These are phyloP conservation scores for Centropus bengalensis DNA, from an alignment of 2,113 vertebrate genomes.

Conservation along the genomic window DNA sequence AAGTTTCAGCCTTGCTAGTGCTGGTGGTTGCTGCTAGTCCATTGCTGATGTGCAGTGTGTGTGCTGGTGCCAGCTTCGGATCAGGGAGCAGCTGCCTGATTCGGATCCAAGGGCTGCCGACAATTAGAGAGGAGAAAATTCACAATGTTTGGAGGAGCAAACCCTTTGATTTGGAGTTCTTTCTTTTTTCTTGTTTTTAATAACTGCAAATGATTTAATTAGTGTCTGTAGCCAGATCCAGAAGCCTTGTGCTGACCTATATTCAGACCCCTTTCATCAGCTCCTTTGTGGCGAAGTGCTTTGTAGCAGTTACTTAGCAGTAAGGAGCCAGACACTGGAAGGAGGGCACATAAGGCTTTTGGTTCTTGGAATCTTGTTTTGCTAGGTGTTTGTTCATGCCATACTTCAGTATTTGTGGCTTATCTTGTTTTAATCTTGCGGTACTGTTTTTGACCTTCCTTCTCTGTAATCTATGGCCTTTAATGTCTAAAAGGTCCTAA, in stretches of 20 bases:
- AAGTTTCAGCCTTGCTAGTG: neutral
- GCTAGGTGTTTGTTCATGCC: conserved; percentile 29
- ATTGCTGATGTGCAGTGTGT: neutral
- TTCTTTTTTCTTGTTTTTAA: neutral
- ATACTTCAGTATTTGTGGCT: conserved; percentile 21
- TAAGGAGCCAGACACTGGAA: neutral
- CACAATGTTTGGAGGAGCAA: neutral
- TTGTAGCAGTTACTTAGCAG: neutral
- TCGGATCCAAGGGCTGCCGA: neutral
- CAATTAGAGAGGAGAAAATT: conserved; percentile 4
- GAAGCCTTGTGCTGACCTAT: conserved; percentile 32
- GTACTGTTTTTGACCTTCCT: conserved; percentile 1
- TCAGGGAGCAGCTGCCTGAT: neutral
- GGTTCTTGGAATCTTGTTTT: conserved; percentile 45
- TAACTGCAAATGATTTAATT: conserved; percentile 41
- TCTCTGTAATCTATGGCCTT: conserved; percentile 53
- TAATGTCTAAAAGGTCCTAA: conserved; percentile 47
- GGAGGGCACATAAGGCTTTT: neutral
- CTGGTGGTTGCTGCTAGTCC: neutral
- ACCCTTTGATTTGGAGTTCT: neutral
- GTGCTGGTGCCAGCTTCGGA: neutral
- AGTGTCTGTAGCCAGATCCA: conserved; percentile 8
- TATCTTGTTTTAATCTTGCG: conserved; percentile 45
- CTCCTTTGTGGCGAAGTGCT: neutral
- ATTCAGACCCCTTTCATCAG: conserved; percentile 36